phyloP scores from a whole-genome alignment of 2,113 vertebrate species.

The Myotis yumanensis region DNA sequence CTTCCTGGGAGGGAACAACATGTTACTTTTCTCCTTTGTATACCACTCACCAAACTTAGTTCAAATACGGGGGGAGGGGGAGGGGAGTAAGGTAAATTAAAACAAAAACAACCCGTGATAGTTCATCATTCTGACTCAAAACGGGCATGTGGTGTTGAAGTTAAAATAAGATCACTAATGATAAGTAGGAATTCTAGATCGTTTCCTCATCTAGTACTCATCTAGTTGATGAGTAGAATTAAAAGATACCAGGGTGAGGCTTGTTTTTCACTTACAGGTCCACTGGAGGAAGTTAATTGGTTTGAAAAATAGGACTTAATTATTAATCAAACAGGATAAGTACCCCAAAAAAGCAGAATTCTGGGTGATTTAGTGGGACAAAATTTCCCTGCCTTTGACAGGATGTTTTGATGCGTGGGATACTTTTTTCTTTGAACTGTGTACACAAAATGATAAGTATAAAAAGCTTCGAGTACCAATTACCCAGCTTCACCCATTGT shows the following conservation, averaged over 20 bases:
- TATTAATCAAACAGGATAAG: background rate
- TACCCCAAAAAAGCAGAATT: background rate
- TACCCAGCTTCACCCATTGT: background rate
- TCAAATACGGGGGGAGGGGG: background rate
- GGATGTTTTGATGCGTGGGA: background rate
- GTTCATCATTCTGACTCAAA: background rate
- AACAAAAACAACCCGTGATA: background rate
- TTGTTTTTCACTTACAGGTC: background rate
- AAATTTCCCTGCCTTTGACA: constrained; percentile 10
- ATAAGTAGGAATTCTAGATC: background rate
- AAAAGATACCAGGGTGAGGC: background rate
- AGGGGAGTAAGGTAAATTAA: background rate
- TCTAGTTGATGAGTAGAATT: background rate
- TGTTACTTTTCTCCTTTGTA: constrained; percentile 9
- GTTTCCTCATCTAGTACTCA: background rate
- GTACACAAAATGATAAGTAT: background rate
- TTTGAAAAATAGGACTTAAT: constrained; percentile 20
- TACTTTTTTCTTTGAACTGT: background rate
- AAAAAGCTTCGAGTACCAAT: background rate
- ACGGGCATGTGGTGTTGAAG: background rate
- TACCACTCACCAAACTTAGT: background rate
- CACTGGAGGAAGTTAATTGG: background rate
- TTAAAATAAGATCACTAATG: background rate
- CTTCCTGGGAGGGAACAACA: background rate
- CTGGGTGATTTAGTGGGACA: background rate